Base-by-base conservation (phyloP, 2,888 invertebrate species). In the Ctena decussata region DNA sequence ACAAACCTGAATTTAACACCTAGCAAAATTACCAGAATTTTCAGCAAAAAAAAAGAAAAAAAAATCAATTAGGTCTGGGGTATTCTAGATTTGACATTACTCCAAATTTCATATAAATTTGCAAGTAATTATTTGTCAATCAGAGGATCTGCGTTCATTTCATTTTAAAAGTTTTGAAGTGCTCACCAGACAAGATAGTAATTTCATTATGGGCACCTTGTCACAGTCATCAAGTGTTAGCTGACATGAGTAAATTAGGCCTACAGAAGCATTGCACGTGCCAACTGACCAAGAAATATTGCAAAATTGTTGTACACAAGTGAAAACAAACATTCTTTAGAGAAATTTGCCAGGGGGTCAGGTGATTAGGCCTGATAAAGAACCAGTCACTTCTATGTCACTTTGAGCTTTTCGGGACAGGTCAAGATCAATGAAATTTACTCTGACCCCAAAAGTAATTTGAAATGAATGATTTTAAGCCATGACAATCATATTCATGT, bases 351-450 rank as follows among this genome's bases (percentile, higher is more conserved):
- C 53, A 32, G 69, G 24, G 75, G 84, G 79, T 79, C 74, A 75
- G 75, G 77, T 77, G 83, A 79, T 84, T 80, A 70, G 75, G 49
- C 49, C n/a, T 57, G 84, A 85, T 85, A 80, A 80, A 80, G 72
- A 85, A 83, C 80, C 76, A 74, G 81, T 77, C 84, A 80, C 44
- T 84, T 87, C 77, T 80, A 75, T 72, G 69, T 53, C 77, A 41
- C 46, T 78, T 79, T 80, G 53, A 76, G 71, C 72, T 86, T 73
- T 30, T 21, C 35, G 30, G 39, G 32, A n/a, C 18, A 39, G 88
- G 85, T 85, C 88, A 88, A 88, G 80, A 70, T 88, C 88, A 88
- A 88, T 81, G 41, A 77, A 82, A 82, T 82, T 69, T 44, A 44
- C 12, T 30, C 21, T 69, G 81, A 82, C 75, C 85, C 72, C 44